Conservation (phyloP, 2,113 vertebrate genomes). For the Clarias batrachus region DNA sequence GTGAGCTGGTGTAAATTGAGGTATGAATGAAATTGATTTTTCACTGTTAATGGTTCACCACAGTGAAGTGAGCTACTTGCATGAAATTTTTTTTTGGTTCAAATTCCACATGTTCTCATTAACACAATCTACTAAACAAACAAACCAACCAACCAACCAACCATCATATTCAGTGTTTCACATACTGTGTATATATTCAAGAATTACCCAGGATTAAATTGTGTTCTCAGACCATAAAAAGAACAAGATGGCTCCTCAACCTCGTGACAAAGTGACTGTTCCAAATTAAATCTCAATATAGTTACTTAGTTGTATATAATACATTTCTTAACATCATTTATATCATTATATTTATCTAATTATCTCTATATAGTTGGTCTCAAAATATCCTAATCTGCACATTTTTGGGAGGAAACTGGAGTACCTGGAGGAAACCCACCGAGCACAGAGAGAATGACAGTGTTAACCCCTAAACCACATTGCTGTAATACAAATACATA, state of each 20-base stretch:
- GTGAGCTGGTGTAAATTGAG: not conserved
- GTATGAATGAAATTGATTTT: not conserved
- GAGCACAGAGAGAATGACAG: too few relatives aligned
- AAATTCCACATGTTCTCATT: not conserved
- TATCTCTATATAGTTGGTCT: too few relatives aligned
- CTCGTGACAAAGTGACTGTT: not conserved
- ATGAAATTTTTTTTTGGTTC: not conserved
- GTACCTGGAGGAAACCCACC: too few relatives aligned
- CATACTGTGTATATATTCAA: not conserved
- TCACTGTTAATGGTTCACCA: not conserved
- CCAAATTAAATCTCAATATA: not conserved
- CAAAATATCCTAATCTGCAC: too few relatives aligned
- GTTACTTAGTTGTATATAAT: not conserved
- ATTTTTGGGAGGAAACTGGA: too few relatives aligned
- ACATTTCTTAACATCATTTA: too few relatives aligned
- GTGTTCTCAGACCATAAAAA: not conserved
- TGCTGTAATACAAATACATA: not conserved
- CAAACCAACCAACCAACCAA: not conserved
- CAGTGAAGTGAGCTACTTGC: not conserved
- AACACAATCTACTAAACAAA: not conserved
- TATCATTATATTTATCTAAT: too few relatives aligned
- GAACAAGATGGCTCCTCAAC: not conserved
- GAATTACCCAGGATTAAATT: too few relatives aligned
- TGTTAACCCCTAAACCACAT: too few relatives aligned
- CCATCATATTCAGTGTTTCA: not conserved